These are phyloP conservation scores for Atta texana DNA, from an alignment of 1,140 invertebrate genomes.

Conservation along the genomic window DNA sequence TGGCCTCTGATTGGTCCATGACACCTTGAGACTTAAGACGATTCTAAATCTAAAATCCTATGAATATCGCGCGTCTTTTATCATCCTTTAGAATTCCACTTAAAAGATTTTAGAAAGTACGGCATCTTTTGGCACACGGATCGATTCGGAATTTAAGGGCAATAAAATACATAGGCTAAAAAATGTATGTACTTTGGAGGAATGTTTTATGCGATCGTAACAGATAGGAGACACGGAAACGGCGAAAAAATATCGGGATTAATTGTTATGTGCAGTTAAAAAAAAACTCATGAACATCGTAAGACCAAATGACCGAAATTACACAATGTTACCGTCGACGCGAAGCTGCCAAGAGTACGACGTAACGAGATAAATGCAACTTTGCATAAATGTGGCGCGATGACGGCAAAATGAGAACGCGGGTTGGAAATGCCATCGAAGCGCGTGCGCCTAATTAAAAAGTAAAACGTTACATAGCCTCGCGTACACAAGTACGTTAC, in stretches of 20 bases:
- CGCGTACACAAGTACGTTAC: background rate
- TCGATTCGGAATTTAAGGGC: no score
- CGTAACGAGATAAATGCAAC: slow-evolving; percentile 29
- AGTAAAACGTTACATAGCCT: slow-evolving; percentile 7
- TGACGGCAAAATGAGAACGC: background rate
- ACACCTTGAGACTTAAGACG: no score
- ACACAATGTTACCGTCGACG: background rate
- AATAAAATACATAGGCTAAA: no score
- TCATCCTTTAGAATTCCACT: no score
- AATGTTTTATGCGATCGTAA: background rate
- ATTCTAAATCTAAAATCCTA: no score
- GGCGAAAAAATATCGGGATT: background rate
- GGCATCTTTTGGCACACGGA: no score
- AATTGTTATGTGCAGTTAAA: slow-evolving; percentile 34
- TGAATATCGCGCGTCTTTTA: no score
- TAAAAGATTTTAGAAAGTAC: no score
- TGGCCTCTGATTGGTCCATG: no score
- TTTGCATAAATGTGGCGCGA: slow-evolving; percentile 35
- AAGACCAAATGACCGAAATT: slow-evolving; percentile 2
- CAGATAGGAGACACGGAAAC: background rate
- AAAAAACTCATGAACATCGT: slow-evolving; percentile 14
- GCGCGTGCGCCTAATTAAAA: slow-evolving; percentile 52
- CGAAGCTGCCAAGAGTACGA: background rate
- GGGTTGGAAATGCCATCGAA: background rate
- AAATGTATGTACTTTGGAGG: no score